Evolutionary conservation across 2,888 invertebrate species (phyloP).

Genomic region (Mythimna pallens): DNA sequence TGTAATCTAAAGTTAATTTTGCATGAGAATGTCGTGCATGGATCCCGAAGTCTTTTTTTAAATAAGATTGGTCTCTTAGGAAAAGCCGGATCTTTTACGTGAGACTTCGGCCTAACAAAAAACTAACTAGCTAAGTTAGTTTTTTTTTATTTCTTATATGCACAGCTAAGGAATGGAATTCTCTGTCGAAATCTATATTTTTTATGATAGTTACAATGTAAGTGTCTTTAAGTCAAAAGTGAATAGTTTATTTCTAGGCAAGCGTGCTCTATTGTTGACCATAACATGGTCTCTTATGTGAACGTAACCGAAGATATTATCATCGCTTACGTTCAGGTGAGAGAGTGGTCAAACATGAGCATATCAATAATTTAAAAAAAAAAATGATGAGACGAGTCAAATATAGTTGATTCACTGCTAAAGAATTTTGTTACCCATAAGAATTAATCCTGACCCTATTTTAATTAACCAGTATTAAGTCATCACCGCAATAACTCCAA

Average conservation of each 20-base stretch:
- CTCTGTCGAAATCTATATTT: too few species aligned
- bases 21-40: background rate
- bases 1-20: constrained; percentile 13
- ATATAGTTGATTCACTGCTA: background rate
- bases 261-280: too few species aligned
- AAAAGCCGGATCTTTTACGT: background rate
- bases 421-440: background rate
- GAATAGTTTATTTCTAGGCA: too few species aligned
- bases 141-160: background rate
- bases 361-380: too few species aligned
- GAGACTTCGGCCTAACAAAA: background rate
- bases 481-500: background rate
- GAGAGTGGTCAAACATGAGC: too few species aligned
- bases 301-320: too few species aligned
- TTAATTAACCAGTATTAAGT: background rate
- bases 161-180: too few species aligned
- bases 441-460: background rate
- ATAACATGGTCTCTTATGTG: too few species aligned
- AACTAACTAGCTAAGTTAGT: too few species aligned
- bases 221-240: too few species aligned
- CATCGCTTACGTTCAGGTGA: too few species aligned
- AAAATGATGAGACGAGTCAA: background rate
- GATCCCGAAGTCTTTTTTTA: background rate
- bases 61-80: background rate
- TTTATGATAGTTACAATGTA: too few species aligned